Base-by-base conservation (phyloP, 2,888 invertebrate species). In the Troides aeacus region DNA sequence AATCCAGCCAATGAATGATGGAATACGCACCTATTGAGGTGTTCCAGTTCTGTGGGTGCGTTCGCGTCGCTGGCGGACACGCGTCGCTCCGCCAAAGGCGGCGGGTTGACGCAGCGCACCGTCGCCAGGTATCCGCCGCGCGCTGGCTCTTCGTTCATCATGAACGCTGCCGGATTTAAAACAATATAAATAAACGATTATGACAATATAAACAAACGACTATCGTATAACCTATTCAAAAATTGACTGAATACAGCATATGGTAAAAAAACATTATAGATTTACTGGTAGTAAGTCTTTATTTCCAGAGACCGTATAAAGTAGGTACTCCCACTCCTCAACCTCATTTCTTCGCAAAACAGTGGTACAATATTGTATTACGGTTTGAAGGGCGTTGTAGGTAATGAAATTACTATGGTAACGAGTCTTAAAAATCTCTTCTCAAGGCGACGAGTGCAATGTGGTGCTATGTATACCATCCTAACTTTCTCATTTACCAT, bases 91-190 rank as follows among this genome's bases (percentile, higher is more conserved):
- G 86, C 85, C 68, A 92, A 87, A 75, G 93, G 92, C 75, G 90
- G 89, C 74, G 93, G 93, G 81, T 93, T 93, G 72, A 92, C 91
- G 80, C 92, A 93, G 72, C 88, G 89, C 79, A 93, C 93, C 65
- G 93, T 93, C 61, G 93, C 93, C 77, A 93, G 84, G 84, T 93
- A 93, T 30, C 89, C 90, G 71, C 86, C 81, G 58, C 83, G 81
- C 21, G 78, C 75, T 68, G 82, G 83, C 81, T 93, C 92, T 79
- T 92, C 92, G 78, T 90, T 85, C 76, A 91, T 78, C 72, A 87
- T 77, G 74, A 88, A 92, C 74, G 92, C 92, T 90, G 83, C 30
- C 18, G 10, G 23, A 53, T 53, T n/a, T 18, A 4, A 53, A 6
- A 12, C 53, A 53, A 53, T n/a, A n/a, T 53, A 53, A 53, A 53